Evolutionary conservation across 2,888 invertebrate species (phyloP).

Genomic region (Drosophila aldrichi): DNA sequence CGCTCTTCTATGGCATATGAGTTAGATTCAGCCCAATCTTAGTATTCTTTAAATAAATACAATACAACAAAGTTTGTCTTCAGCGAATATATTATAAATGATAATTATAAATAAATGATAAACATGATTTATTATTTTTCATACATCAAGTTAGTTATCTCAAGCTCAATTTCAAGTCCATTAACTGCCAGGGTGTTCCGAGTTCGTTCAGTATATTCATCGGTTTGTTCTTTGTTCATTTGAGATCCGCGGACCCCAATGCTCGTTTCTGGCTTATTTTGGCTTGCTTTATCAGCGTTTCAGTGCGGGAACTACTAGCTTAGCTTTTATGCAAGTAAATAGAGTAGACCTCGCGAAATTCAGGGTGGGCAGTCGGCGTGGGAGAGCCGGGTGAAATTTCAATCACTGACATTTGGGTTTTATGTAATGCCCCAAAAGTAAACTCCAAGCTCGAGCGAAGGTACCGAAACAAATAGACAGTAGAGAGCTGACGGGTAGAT

Average conservation of each 20-base stretch:
- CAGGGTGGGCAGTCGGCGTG: neutral
- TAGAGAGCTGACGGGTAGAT: neutral
- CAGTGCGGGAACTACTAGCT: slow-evolving; percentile 32
- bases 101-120: too few species aligned
- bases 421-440: neutral
- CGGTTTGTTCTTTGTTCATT: neutral
- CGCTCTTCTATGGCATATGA: too few species aligned
- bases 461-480: too few species aligned
- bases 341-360: neutral
- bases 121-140: too few species aligned
- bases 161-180: too few species aligned
- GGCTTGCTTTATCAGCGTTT: slow-evolving; percentile 35
- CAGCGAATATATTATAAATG: too few species aligned
- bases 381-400: slow-evolving; percentile 41
- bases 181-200: neutral
- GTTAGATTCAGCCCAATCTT: too few species aligned
- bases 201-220: neutral
- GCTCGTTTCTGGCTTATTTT: too few species aligned
- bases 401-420: slow-evolving; percentile 28
- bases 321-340: neutral
- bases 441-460: neutral
- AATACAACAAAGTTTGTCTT: too few species aligned
- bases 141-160: too few species aligned
- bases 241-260: neutral
- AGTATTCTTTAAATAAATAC: too few species aligned